Evolutionary conservation across 64 coral and sea anemone genomes (phyloP), one percentile per base, ranked within the genome.

Genomic region (Trachythela sp.): DNA sequence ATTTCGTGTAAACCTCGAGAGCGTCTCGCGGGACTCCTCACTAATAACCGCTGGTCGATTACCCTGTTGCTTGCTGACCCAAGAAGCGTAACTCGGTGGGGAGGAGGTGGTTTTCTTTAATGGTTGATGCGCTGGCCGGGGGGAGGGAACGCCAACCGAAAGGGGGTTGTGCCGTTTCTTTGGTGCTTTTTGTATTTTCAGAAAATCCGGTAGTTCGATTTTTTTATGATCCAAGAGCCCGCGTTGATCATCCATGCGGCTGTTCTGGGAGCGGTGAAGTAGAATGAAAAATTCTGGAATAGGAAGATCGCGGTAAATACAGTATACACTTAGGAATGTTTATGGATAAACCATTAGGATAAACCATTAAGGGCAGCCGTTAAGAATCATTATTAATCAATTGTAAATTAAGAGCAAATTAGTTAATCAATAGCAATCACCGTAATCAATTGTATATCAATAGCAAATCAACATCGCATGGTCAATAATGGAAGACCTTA

Each of bases 181-280:
- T 18, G 31, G 75, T 34, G 13, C 37, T 37, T 80, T 29, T 17
- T 35, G 75, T 6, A 22, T 22, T 80, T 80, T 80, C 18, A 80
- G 37, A 37, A 80, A 80, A 39, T 80, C 75, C 6, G 75, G 75
- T 36, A 80, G 37, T 80, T 80, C 31, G 75, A 80, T 39, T 34
- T 80, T 80, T 36, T 80, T 80, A 64, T 64, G 56, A 18, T 35
- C 33, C 9, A 80, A 22, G 33, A 80, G 31, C 33, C 75, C 75
- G 37, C 75, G 75, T 20, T 80, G 75, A 39, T 80, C 75, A 37
- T 80, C 75, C 31, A 80, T 35, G 75, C 75, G 75, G 37, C 33
- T 80, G 75, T 80, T 80, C 37, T 80, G 75, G 33, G 75, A 80
- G 75, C 75, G 75, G 30, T 39, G 75, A 37, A 80, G 75, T 13